Percentiles rank a stretch among this genome's conserved stretches.
Conservation (phyloP, 2,888 invertebrate species). For the Tetragonula carbonaria region DNA sequence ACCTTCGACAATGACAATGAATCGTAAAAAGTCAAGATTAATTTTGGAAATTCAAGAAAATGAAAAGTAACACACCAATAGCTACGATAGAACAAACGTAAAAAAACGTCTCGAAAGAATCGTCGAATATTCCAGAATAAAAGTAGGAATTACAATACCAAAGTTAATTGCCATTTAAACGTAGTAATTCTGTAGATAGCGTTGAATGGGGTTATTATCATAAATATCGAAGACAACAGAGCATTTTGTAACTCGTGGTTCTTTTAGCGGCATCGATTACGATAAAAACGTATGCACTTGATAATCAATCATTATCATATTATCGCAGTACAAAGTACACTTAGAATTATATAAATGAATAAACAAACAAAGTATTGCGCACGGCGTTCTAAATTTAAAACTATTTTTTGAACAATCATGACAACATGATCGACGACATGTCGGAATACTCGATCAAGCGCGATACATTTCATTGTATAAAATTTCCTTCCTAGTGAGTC, state of each 20-base stretch:
- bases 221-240: not conserved
- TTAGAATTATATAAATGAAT: too few relatives aligned
- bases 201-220: not conserved
- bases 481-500: constrained; percentile 22
- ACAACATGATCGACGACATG: not conserved
- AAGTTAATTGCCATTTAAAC: not conserved
- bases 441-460: not conserved
- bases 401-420: not conserved
- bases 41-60: too few relatives aligned
- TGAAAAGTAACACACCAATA: too few relatives aligned
- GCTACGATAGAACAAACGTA: not conserved
- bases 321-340: not conserved
- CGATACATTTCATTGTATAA: constrained; percentile 1
- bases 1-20: too few relatives aligned
- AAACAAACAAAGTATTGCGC: too few relatives aligned
- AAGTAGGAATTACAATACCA: not conserved
- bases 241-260: not conserved
- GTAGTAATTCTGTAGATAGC: constrained; percentile 1
- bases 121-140: not conserved
- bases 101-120: not conserved
- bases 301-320: not conserved
- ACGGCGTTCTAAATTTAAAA: not conserved
- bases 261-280: not conserved
- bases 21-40: too few relatives aligned
- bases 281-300: not conserved